Evolutionary conservation across 1,140 invertebrate genomes (phyloP), one percentile per base, ranked within the genome.

Genomic region (Nasonia giraulti): DNA sequence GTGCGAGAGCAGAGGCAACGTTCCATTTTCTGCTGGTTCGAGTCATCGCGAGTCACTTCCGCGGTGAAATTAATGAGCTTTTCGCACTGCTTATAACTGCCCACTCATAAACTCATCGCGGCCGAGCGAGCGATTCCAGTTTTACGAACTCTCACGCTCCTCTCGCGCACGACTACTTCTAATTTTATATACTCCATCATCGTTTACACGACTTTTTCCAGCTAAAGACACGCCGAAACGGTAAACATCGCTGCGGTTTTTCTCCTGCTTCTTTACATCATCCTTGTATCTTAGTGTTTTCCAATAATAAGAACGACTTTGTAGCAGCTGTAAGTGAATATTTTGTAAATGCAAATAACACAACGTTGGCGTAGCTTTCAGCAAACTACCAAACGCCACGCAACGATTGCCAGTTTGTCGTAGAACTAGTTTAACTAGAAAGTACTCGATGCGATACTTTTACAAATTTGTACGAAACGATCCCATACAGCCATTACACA

Each of bases 51-150:
- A 71, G 10, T 71, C 68, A 31, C 31, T 33, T 27, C 74, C 37
- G 74, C 74, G 14, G 74, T 75, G 20, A 23, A 66, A 37, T 79
- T 62, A 62, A 79, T 11, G 77, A 62, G 27, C 44, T 79, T 62
- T 79, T 68, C 77, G 40, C 77, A 12, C 12, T 66, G 27, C 27
- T 66, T 66, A 27, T 27, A 33, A 66, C 74, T 2, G 74, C 77
- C 77, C 77, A 79, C 77, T 79, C 47, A n/a, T 77, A 78, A 78
- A 78, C 76, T 78, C 76, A 55, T 23, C 44, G 47, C 40, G 40
- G 40, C 17, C 77, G 0, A 20, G 74, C 6, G 37, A 33, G 20
- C 44, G 8, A n/a, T 79, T 79, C 50, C 47, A 62, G 10, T 69
- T 80, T 80, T 80, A 69, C 79, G 37, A 66, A 79, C 66, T 80